These are phyloP conservation scores for Stichopus chloronotus DNA, from an alignment of 35 echinoderm and acorn worm genomes.

Conservation along the genomic window DNA sequence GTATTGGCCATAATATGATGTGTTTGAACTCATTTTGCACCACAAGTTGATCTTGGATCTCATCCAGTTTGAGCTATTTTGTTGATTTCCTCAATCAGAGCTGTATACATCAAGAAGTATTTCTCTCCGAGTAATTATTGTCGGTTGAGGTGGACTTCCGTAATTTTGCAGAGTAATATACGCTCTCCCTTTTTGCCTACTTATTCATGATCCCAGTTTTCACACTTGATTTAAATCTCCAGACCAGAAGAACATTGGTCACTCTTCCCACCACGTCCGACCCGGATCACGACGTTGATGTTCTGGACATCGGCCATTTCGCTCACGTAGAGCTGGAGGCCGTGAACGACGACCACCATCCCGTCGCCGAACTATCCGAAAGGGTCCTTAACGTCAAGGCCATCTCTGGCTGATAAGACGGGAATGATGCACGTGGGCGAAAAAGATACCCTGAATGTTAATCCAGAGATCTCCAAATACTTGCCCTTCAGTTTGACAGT, in stretches of 20 bases:
- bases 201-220: too few species aligned
- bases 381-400: constrained; percentile 56
- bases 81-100: too few species aligned
- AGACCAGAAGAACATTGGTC: constrained; percentile 68
- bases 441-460: constrained; percentile 46
- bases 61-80: too few species aligned
- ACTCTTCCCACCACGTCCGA: constrained; percentile 65
- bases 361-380: background rate
- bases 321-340: constrained; percentile 81
- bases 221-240: background rate
- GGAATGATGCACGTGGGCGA: constrained; percentile 74
- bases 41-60: too few species aligned
- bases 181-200: too few species aligned
- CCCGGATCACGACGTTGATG: constrained; percentile 76
- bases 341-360: constrained; percentile 53
- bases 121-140: too few species aligned
- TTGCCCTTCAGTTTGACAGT: constrained; percentile 77
- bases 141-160: too few species aligned
- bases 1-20: too few species aligned
- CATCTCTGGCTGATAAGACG: constrained; percentile 67
- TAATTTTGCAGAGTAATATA: too few species aligned
- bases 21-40: too few species aligned
- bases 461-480: constrained; percentile 25
- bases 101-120: too few species aligned
- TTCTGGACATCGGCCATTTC: constrained; percentile 82